phyloP scores from a whole-genome alignment of 2,113 vertebrate genomes.

The Corynorhinus townsendii region DNA sequence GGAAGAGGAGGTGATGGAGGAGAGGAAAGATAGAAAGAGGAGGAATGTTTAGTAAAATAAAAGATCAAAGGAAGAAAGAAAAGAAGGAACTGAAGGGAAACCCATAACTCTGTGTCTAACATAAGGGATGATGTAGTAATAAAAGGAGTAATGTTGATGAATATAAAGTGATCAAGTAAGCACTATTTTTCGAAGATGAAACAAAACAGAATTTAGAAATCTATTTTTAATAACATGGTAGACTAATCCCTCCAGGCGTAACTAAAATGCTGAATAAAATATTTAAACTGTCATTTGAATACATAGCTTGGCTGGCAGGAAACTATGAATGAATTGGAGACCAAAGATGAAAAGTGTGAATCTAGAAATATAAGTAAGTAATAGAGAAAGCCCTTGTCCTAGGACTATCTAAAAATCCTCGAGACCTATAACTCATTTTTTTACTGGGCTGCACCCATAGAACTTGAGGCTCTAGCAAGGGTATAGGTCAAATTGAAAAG shows the following conservation, averaged over 20 bases:
- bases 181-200: conserved; percentile 41
- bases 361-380: conserved; percentile 6
- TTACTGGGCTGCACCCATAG: not conserved
- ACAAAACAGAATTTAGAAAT: conserved; percentile 46
- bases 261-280: conserved; percentile 60
- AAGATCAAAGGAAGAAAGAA: not conserved
- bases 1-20: not conserved
- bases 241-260: conserved; percentile 32
- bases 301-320: conserved; percentile 24
- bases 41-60: not conserved
- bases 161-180: conserved; percentile 25
- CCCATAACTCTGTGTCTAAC: not conserved
- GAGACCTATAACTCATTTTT: not conserved
- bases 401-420: not conserved
- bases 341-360: conserved; percentile 34
- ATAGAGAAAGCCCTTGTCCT: not conserved
- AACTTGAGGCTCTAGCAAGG: not conserved
- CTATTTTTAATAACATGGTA: conserved; percentile 46
- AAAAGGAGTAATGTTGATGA: not conserved
- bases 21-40: not conserved
- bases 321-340: not conserved
- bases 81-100: not conserved
- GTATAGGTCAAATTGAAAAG: not conserved
- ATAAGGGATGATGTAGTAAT: not conserved
- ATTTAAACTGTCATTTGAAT: conserved; percentile 66